Evolutionary conservation across 2,888 invertebrate genomes (phyloP), one percentile per base, ranked within the genome.

Genomic region (Hartigia nigra): DNA sequence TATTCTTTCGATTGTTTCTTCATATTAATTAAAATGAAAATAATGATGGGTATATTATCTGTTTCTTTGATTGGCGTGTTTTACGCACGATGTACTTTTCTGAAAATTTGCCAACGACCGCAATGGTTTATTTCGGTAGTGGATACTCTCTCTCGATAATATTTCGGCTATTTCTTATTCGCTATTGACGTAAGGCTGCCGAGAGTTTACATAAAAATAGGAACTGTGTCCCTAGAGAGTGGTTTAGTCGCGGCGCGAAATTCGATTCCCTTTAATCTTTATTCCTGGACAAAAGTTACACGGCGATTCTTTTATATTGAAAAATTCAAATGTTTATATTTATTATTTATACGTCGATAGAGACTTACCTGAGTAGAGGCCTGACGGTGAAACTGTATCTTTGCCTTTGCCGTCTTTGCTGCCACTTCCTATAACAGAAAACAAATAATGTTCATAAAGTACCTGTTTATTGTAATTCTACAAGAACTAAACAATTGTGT

Each of bases 321-420:
- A 35, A 5, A 35, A 35, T 35, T 35, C 4, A 35, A 35, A 35
- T 35, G 5, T 35, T 35, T 35, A 3, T 4, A 35, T 3, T 35
- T 35, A 34, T 34, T 1, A 34, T 34, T 1, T 34, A 34, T 34
- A 35, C 4, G 35, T 35, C 9, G 9, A 35, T 35, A 35, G 5
- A 9, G 23, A 90, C 91, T 91, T 83, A 91, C 91, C 88, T 81
- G 91, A 88, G 84, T 91, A 94, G 91, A 94, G 94, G 79, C 94
- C 95, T 83, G 95, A 95, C 75, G 95, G 95, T 78, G 95, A 95
- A 80, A 95, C 94, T 84, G 94, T 93, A 90, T 96, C 96, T 92
- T 95, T 95, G 91, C 93, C 94, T 91, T 95, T 94, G 84, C 93
- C 93, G 90, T 95, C 95, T 92, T 95, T 96, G 89, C 94, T 94